Base-by-base conservation (phyloP, 2,113 vertebrate species). In the Atrichornis clamosus region DNA sequence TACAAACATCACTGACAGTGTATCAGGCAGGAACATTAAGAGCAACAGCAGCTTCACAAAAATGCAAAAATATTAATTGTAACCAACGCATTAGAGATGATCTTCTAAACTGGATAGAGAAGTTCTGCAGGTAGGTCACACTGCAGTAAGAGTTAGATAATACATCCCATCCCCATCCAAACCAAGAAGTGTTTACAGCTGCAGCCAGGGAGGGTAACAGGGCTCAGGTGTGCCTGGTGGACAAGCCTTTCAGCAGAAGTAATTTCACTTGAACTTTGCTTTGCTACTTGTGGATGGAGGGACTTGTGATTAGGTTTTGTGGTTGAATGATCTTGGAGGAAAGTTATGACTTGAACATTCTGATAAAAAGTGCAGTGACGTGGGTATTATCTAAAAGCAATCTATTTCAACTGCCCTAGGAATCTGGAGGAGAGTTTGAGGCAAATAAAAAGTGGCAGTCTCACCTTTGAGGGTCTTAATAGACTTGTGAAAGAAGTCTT, bases 101-200 rank as follows among this genome's bases (percentile, higher is more conserved):
- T 22, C 80, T 80, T 76, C 18, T 46, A 70, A 79, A 76, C 23
- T 6, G 16, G 27, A 24, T 26, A 41, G n/a, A 23, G n/a, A 78
- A 27, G 21, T n/a, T 62, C 26, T 65, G 55, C 26, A 20, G 10
- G 30, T 53, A 22, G 22, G 2, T 52, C 4, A 16, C 46, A 67
- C 10, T 47, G 10, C 18, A 69, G 17, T 26, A 15, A 27, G 13
- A 37, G 22, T 19, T 27, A 18, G 35, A 3, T 14, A 24, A 5
- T 11, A 15, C 4, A 15, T n/a, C 15, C 21, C 47, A 35, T 5
- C 37, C 1, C 1, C 27, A 6, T 4, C 1, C 19, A 15, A 35
- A 35, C 2, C 21, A 17, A 42, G 73, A 20, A 6, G 10, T 4
- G 28, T 33, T 84, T 20, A 24, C 59, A 81, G 60, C 77, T 75